Evolutionary conservation across 2,113 vertebrate species (phyloP), one percentile per base, ranked within the genome.

Genomic region (Psephotus haematonotus): DNA sequence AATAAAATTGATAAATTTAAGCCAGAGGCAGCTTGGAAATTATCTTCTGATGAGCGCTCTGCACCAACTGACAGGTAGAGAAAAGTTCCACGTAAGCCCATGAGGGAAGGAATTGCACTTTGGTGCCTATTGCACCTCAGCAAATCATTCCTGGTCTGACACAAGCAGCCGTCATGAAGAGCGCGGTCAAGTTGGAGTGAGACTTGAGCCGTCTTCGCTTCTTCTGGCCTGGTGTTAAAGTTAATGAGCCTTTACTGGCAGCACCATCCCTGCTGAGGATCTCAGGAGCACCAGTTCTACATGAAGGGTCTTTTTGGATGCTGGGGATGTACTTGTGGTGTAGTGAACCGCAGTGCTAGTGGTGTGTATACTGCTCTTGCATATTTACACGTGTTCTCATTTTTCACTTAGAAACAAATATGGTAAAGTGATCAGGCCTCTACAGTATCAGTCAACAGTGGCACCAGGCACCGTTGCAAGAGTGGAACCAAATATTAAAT

Each of bases 401-500:
- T 80, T 97, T 63, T 52, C 67, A 20, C 93, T 37, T 80, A 99
- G 99, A 90, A 99, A 99, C 95, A 98, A 86, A 59, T 97, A 91
- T 55, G 99, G 99, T 29, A 99, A 99, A 97, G 98, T 99, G 74
- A 98, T 99, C 82, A 99, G 97, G 86, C 98, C 99, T 18, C 97
- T 99, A 28, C 98, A 99, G 91, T 99, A 92, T 86, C 99, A 99
- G 88, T 99, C 98, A 29, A 99, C 98, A 0, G 99, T 99, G 81
- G 96, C 99, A 44, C 98, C 99, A 7, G 99, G 99, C 90, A 99
- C 99, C 2, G 98, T 99, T 2, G 99, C 99, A 7, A 98, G 99
- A 97, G 99, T 99, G 75, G 99, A 99, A 88, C 99, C 99, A 15
- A 99, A 99, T 97, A 99, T 99, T 95, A 99, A 99, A 78, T 99